Base-by-base conservation (phyloP, 2,888 invertebrate genomes). In the Lepidocyrtinus sp. region DNA sequence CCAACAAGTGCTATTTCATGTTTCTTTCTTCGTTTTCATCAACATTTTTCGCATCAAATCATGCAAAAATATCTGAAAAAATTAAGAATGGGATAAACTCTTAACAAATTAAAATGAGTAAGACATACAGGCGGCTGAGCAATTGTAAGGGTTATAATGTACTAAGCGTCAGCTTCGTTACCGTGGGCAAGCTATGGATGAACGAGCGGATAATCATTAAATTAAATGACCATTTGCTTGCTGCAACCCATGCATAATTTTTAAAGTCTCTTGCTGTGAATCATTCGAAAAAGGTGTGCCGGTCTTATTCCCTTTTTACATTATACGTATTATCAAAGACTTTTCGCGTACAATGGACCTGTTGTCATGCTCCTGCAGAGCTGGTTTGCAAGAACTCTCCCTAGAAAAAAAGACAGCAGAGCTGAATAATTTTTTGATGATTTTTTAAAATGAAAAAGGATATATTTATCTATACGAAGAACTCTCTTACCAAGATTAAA, bases 281-380 rank as follows among this genome's bases (percentile, higher is more conserved):
- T 79, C 79, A 79, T 70, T 74, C 74, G 78, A 74, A 73, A 74
- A 79, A 79, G 79, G 79, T 79, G 79, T 73, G 79, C 69, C 78
- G 55, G 67, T 75, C 24, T 12, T 12, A 36, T 5, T 36, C 5
- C 36, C 36, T 5, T 5, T 36, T 17, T 15, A 50, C 17, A 15
- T 50, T 50, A 50, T 50, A 7, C 50, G 15, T 50, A 7, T 50
- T 50, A 12, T 36, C 36, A n/a, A n/a, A n/a, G n/a, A n/a, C n/a
- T 50, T 50, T 50, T 2, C 50, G 5, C 1, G 50, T 50, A 50
- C 50, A 50, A 50, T 50, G 17, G 50, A 50, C 5, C 36, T 36
- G 36, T 36, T 36, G 36, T 36, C 36, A 36, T 36, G 36, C 12
- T 36, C 36, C 36, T 12, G 12, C 36, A 36, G 36, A 36, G 36